Conservation (phyloP, 2,888 invertebrate genomes). For the Pseudococcus jackbeardsleyi region DNA sequence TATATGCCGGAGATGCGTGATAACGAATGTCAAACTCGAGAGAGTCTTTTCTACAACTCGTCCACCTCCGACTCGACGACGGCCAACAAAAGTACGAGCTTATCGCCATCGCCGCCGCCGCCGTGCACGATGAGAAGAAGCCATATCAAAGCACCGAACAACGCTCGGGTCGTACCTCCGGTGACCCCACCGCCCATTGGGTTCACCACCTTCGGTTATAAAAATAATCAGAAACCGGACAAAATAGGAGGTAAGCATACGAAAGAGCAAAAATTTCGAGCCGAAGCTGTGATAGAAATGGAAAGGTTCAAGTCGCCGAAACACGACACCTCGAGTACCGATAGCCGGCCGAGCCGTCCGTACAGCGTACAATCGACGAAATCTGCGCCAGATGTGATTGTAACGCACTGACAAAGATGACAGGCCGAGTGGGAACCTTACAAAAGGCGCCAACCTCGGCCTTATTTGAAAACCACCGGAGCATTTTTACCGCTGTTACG, state of each 20-base stretch:
- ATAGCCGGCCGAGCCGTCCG: slow-evolving; percentile 70
- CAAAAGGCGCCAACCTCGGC: slow-evolving; percentile 74
- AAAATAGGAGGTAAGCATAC: slow-evolving; percentile 65
- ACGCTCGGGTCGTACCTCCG: slow-evolving; percentile 65
- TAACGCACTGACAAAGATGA: slow-evolving; percentile 80
- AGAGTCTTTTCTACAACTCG: slow-evolving; percentile 76
- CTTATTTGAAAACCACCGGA: slow-evolving; percentile 60
- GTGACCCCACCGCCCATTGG: slow-evolving; percentile 68
- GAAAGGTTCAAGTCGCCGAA: slow-evolving; percentile 60
- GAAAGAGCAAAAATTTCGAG: slow-evolving; percentile 71
- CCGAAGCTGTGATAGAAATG: slow-evolving; percentile 77
- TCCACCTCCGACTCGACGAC: slow-evolving; percentile 63
- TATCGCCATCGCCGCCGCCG: slow-evolving; percentile 68
- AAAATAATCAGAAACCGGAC: slow-evolving; percentile 67
- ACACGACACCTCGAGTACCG: slow-evolving; percentile 40
- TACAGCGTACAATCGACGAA: slow-evolving; percentile 88
- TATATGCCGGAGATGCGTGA: slow-evolving; percentile 74
- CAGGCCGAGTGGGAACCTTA: slow-evolving; percentile 74
- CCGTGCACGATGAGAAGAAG: slow-evolving; percentile 46
- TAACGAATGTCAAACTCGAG: slow-evolving; percentile 86
- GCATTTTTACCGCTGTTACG: slow-evolving; percentile 31
- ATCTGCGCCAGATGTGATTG: slow-evolving; percentile 91
- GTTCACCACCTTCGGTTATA: slow-evolving; percentile 75
- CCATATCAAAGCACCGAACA: slow-evolving; percentile 56
- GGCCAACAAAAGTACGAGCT: slow-evolving; percentile 64